Evolutionary conservation across 2,797 vertebrate genomes (phyloP).

Genomic region (Poeciliopsis presidionis): DNA sequence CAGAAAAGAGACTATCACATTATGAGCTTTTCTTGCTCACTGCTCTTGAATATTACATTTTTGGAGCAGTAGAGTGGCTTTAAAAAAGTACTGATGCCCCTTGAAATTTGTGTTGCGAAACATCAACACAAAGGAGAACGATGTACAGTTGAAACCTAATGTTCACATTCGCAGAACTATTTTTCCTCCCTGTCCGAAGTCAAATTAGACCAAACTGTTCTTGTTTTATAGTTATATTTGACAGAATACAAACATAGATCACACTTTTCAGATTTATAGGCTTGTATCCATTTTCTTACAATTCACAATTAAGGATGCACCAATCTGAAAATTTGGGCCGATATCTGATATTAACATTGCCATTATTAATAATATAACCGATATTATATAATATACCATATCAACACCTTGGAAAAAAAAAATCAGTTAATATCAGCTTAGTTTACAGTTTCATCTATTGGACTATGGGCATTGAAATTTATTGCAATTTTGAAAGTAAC

Average conservation of each 20-base stretch:
- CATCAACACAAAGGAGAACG: not conserved
- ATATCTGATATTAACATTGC: not conserved
- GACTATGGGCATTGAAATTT: too few relatives aligned
- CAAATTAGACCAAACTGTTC: not conserved
- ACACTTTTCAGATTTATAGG: not conserved
- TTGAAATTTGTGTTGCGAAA: not conserved
- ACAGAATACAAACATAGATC: not conserved
- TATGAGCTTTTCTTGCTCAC: not conserved
- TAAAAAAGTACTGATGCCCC: not conserved
- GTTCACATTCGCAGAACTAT: not conserved
- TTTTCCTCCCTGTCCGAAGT: not conserved
- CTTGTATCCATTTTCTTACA: not conserved
- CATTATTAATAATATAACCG: not conserved
- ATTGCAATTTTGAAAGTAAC: too few relatives aligned
- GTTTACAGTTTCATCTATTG: not conserved
- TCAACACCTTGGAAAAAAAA: too few relatives aligned
- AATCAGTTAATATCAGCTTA: not conserved
- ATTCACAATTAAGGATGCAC: not conserved
- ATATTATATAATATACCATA: not conserved
- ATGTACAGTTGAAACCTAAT: not conserved
- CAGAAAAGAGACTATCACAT: not conserved
- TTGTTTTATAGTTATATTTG: not conserved
- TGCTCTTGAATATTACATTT: not conserved
- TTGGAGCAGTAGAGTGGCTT: not conserved
- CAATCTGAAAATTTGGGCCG: too few relatives aligned